These are phyloP conservation scores for Agapornis canus DNA, from an alignment of 2,797 vertebrate species.

Conservation along the genomic window DNA sequence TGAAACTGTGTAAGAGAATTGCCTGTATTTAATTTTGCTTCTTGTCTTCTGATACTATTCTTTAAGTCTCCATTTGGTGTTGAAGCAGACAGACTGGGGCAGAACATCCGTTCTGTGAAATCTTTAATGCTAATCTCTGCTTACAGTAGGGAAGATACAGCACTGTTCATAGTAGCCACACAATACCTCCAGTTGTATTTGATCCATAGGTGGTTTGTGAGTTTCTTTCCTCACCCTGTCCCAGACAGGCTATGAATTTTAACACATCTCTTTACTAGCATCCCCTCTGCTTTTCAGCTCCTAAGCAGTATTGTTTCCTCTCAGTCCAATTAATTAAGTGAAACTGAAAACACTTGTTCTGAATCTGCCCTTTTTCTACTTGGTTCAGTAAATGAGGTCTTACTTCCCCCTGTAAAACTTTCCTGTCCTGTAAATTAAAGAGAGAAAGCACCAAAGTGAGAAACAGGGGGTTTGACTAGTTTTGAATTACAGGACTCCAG, in stretches of 20 bases:
- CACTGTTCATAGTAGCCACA: neutral
- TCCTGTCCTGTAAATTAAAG: neutral
- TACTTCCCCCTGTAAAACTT: neutral
- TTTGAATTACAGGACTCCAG: neutral
- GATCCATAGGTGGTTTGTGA: neutral
- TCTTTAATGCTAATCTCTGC: too few species aligned
- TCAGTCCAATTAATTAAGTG: neutral
- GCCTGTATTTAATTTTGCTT: neutral
- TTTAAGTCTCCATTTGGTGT: too few species aligned
- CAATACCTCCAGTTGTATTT: neutral
- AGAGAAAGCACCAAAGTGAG: neutral
- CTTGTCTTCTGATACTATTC: too few species aligned
- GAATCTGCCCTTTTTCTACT: neutral
- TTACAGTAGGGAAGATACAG: too few species aligned
- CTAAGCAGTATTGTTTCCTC: neutral
- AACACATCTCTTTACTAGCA: neutral
- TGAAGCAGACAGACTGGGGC: too few species aligned
- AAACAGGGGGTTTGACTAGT: neutral
- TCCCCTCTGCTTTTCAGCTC: neutral
- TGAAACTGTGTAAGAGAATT: neutral
- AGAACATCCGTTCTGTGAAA: too few species aligned
- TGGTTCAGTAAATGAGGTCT: neutral
- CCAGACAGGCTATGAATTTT: neutral
- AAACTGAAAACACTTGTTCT: conserved; percentile 8
- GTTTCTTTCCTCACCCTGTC: neutral